phyloP scores from a whole-genome alignment of 2,888 invertebrate species.

The Blomia tropicalis region DNA sequence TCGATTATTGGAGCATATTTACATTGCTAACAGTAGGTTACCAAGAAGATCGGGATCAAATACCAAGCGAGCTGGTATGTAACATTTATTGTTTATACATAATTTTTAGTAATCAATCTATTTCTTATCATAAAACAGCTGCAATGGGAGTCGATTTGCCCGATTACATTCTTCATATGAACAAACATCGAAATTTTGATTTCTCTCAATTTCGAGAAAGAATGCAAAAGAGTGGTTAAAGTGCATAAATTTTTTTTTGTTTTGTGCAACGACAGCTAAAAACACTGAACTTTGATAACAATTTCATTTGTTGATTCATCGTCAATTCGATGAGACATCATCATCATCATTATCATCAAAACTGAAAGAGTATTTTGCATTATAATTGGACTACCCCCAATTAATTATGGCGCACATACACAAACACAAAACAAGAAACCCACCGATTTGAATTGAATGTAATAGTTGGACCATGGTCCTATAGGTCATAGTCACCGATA shows the following conservation, averaged over 20 bases:
- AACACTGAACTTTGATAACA: too few relatives aligned
- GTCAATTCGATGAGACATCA: neutral
- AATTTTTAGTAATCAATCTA: neutral
- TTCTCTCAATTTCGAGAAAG: slow-evolving; percentile 28
- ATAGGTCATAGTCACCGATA: neutral
- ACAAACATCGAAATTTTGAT: slow-evolving; percentile 27
- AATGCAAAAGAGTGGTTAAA: slow-evolving; percentile 28
- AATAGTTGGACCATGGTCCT: neutral
- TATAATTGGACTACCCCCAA: too few relatives aligned
- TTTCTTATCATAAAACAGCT: slow-evolving; percentile 12
- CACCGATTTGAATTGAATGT: neutral
- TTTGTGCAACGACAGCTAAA: too few relatives aligned
- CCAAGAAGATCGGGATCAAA: neutral
- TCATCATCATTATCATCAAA: neutral
- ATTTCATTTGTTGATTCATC: too few relatives aligned
- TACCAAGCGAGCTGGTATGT: neutral
- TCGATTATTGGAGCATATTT: neutral
- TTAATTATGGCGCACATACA: too few relatives aligned
- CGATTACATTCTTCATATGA: slow-evolving; percentile 30
- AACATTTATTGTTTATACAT: neutral
- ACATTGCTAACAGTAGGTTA: neutral
- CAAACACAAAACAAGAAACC: too few relatives aligned
- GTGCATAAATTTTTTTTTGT: neutral
- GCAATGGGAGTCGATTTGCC: slow-evolving; percentile 31
- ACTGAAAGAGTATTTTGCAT: neutral